Evolutionary conservation across 2,113 vertebrate genomes (phyloP).

Genomic region (Oreochromis tanganicae): DNA sequence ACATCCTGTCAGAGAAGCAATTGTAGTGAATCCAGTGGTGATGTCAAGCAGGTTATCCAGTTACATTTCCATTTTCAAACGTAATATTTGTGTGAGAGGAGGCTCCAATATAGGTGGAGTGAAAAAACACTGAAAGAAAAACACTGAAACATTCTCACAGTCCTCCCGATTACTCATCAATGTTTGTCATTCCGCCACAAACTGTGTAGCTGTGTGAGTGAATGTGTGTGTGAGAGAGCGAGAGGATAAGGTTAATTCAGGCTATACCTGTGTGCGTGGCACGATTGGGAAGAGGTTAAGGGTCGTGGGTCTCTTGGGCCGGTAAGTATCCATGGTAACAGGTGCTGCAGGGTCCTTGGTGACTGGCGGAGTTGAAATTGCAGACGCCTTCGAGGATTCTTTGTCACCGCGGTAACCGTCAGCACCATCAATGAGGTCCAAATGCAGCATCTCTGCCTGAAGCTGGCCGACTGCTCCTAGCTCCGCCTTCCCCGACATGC

Average conservation of each 20-base stretch:
- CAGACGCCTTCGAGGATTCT: conserved; percentile 61
- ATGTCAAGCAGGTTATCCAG: neutral
- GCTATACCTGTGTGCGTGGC: conserved; percentile 89
- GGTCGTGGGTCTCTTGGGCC: conserved; percentile 93
- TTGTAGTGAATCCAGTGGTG: neutral
- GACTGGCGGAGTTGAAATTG: conserved; percentile 33
- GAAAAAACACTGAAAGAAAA: neutral
- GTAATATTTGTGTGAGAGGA: neutral
- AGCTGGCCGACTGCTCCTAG: conserved; percentile 80
- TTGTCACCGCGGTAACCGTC: conserved; percentile 75
- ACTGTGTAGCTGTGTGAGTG: neutral
- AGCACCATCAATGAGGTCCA: conserved; percentile 88
- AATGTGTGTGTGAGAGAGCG: neutral
- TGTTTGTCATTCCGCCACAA: neutral
- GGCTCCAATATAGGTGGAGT: neutral
- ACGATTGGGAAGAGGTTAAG: conserved; percentile 96
- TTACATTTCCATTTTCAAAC: neutral
- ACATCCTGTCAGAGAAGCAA: conserved; percentile 27
- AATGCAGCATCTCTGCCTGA: conserved; percentile 92
- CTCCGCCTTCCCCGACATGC: conserved; percentile 74
- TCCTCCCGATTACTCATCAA: neutral
- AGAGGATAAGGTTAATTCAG: neutral
- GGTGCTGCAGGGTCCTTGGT: conserved; percentile 70
- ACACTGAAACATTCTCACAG: neutral
- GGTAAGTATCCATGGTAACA: conserved; percentile 85